These are phyloP conservation scores for Acanthoscelides obtectus DNA, from an alignment of 2,888 invertebrate genomes.

Conservation along the genomic window DNA sequence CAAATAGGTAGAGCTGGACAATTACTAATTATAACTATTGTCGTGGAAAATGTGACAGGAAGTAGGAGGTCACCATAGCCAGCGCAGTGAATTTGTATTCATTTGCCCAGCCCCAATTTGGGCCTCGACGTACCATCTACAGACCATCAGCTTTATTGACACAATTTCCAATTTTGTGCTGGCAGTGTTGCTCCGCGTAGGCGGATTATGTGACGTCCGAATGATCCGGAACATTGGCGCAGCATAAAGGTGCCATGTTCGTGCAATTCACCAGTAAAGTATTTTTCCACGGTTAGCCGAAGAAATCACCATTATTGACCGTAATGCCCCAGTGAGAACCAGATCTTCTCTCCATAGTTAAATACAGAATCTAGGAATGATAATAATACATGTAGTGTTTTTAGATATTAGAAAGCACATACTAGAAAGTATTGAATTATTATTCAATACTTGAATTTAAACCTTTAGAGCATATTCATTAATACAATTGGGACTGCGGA, in stretches of 20 bases:
- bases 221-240: not conserved
- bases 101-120: not conserved
- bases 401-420: no score
- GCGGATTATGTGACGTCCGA: not conserved
- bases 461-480: no score
- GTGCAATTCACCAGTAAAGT: no score
- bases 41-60: not conserved
- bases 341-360: no score
- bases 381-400: no score
- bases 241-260: not conserved
- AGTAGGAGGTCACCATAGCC: not conserved
- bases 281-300: no score
- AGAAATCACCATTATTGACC: no score
- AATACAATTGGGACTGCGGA: no score
- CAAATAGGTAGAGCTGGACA: not conserved
- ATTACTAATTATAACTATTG: not conserved
- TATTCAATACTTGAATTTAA: no score
- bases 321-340: no score
- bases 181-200: not conserved
- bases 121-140: not conserved
- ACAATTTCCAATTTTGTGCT: not conserved
- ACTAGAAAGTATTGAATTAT: no score
- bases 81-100: not conserved
- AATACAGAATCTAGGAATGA: no score
- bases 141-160: not conserved